Evolutionary conservation across 2,113 vertebrate species (phyloP), one percentile per base, ranked within the genome.

Genomic region (Tachycineta bicolor): DNA sequence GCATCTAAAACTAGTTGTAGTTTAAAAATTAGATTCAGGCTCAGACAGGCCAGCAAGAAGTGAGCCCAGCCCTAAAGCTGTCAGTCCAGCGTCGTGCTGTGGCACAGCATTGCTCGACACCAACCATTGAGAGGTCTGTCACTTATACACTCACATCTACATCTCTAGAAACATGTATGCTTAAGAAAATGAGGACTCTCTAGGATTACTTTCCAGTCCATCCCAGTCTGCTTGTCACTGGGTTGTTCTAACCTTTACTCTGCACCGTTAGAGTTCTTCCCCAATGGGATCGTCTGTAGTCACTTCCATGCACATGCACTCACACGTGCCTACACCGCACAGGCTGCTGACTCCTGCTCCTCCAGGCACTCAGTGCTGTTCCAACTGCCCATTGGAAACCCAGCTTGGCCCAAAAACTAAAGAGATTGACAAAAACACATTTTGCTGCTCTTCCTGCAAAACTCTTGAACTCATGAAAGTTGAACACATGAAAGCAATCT

Each of bases 401-500:
- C 53, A 69, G 37, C 79, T 78, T 90, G 90, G 92, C 83, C 46
- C 50, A 11, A 90, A 95, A 92, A 75, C 52, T 55, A 9, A 64
- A 90, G 58, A 89, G 83, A 88, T 80, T 65, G 92, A 81, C 93
- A 89, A 95, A 94, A 95, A 49, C 58, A 83, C 25, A 68, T 92
- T 93, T 89, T 22, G 0, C 49, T 90, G 83, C 76, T 84, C 71
- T 96, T 95, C 83, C 93, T 96, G 88, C 73, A 93, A 90, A 95
- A 92, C 79, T 71, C 88, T 83, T 93, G 90, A 96, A 92, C 96
- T 94, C 58, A 43, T 64, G 60, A 86, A 93, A 94, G 90, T 43
- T 90, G 85, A 93, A 93, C 68, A 94, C 92, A 94, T 90, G 47
- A 96, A 95, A 76, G 95, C 93, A 85, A 44, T 37, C 75, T 73